Conservation (phyloP, 2,113 vertebrate genomes). For the Cyrtonyx montezumae region DNA sequence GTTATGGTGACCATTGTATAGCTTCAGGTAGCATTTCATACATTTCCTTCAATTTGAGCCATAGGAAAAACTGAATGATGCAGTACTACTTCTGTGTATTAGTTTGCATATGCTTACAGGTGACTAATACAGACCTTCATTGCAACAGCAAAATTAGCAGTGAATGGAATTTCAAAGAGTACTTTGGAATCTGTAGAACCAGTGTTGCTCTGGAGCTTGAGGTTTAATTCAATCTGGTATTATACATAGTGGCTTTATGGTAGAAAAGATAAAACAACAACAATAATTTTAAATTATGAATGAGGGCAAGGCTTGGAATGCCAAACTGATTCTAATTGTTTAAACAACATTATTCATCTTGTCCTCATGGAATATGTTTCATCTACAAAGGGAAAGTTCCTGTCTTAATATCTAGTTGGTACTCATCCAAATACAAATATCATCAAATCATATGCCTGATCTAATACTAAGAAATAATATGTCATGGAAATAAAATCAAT, state of each 20-base stretch:
- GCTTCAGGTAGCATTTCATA: neutral
- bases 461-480: neutral
- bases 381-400: neutral
- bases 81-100: neutral
- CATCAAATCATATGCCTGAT: neutral
- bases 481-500: neutral
- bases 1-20: neutral
- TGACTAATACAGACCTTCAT: neutral
- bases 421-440: neutral
- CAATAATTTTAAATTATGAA: neutral
- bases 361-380: neutral
- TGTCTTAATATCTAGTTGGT: neutral
- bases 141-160: neutral
- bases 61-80: neutral
- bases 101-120: neutral
- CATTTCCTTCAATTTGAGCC: neutral
- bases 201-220: fast-evolving
- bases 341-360: neutral
- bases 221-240: neutral
- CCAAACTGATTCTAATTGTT: neutral
- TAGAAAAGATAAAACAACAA: neutral
- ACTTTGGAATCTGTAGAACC: neutral
- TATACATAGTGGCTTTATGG: fast-evolving
- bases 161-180: neutral
- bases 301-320: neutral